Percentiles rank a stretch among this genome's conserved stretches.
Evolutionary conservation across 1,140 invertebrate genomes (phyloP).

Genomic region (Orius laevigatus): DNA sequence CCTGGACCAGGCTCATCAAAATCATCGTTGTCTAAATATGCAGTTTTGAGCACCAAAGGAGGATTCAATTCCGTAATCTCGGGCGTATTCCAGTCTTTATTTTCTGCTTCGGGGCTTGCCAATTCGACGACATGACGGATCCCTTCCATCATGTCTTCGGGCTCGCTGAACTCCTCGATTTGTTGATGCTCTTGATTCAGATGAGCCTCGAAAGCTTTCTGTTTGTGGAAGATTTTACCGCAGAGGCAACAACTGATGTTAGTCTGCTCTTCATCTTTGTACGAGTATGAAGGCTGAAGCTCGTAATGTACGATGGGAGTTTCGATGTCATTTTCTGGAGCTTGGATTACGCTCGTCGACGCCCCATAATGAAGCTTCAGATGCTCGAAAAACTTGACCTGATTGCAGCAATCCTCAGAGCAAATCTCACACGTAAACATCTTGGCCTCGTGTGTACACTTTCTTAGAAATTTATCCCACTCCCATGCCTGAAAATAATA

Average conservation of each 20-base stretch:
- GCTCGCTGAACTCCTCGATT: conserved; percentile 56
- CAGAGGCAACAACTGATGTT: conserved; percentile 31
- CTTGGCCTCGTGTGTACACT: not conserved
- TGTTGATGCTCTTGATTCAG: conserved; percentile 35
- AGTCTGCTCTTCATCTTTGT: not conserved
- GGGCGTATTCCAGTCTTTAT: conserved; percentile 2
- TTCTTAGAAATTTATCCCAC: no score
- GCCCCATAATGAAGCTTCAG: conserved; percentile 64
- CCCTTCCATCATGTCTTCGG: conserved; percentile 68
- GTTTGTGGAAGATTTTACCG: conserved; percentile 42
- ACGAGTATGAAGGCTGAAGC: no score
- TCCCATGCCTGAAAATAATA: no score
- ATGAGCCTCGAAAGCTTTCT: conserved; percentile 46
- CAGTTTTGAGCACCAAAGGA: no score
- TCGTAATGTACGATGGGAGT: no score
- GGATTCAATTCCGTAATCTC: no score
- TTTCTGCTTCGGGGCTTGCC: conserved; percentile 21
- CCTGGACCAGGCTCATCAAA: not conserved
- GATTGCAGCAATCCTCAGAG: conserved; percentile 40
- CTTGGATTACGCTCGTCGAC: no score
- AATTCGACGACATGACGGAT: conserved; percentile 44
- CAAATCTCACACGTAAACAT: conserved; percentile 51
- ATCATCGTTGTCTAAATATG: not conserved
- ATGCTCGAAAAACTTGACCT: conserved; percentile 64
- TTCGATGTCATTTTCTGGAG: no score